Conservation (phyloP, 2,888 invertebrate species). For the Rutpela maculata region DNA sequence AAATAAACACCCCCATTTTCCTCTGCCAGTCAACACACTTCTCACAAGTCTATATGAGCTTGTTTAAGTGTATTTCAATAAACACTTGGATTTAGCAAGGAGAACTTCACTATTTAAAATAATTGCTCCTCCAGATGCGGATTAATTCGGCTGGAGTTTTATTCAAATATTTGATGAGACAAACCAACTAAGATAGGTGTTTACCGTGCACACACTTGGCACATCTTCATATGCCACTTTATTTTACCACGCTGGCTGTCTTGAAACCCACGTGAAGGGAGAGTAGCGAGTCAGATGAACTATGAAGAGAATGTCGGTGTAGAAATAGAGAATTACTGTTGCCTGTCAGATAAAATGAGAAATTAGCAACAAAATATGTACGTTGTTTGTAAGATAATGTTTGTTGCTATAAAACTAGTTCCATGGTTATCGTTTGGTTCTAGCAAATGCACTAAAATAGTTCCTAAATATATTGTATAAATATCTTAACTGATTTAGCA, state of each 20-base stretch:
- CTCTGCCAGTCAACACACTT: background rate
- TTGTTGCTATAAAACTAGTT: too few relatives aligned
- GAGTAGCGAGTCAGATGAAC: background rate
- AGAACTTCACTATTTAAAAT: constrained; percentile 21
- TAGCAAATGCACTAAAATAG: too few relatives aligned
- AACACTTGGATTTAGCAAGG: constrained; percentile 19
- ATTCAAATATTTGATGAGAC: constrained; percentile 38
- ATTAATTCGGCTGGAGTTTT: constrained; percentile 31
- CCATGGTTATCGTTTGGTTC: too few relatives aligned
- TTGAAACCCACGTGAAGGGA: background rate
- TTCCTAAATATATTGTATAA: too few relatives aligned
- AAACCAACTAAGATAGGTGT: constrained; percentile 22
- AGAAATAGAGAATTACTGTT: background rate
- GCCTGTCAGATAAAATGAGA: too few relatives aligned
- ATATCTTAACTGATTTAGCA: too few relatives aligned
- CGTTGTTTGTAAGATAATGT: too few relatives aligned
- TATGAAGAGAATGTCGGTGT: background rate
- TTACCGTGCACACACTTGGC: constrained; percentile 21
- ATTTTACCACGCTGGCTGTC: background rate
- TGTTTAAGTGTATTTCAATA: constrained; percentile 7
- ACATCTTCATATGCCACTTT: constrained; percentile 24
- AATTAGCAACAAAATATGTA: too few relatives aligned
- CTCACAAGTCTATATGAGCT: background rate
- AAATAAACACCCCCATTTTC: background rate
- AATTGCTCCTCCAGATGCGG: constrained; percentile 31